Percentiles rank a stretch among this genome's conserved stretches.
Evolutionary conservation across 2,113 vertebrate genomes (phyloP).

Genomic region (Eidolon helvum): DNA sequence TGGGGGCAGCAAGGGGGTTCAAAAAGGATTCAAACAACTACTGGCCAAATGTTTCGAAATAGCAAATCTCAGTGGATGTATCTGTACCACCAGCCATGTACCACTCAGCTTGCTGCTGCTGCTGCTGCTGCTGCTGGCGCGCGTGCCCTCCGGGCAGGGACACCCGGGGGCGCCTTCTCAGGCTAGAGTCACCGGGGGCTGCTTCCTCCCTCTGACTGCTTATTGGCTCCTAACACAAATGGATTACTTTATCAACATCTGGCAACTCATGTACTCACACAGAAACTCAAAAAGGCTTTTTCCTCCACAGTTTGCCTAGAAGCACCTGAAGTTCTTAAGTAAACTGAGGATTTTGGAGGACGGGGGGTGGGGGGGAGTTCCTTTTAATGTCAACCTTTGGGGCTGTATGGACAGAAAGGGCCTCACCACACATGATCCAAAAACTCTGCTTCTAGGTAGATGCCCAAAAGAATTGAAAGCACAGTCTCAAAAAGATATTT

Average conservation of each 20-base stretch:
- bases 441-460: not conserved
- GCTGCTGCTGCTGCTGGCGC: too few relatives aligned
- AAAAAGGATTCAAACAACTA: not conserved
- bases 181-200: constrained; percentile 35
- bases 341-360: not conserved
- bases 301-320: not conserved
- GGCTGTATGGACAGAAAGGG: not conserved
- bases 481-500: not conserved
- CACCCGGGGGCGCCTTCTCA: too few relatives aligned
- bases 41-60: not conserved
- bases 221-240: constrained; percentile 14
- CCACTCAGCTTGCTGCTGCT: not conserved
- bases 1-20: not conserved
- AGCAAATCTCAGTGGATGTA: not conserved
- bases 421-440: not conserved
- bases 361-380: too few relatives aligned
- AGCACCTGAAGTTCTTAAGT: constrained; percentile 18
- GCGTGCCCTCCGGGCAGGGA: too few relatives aligned
- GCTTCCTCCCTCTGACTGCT: not conserved
- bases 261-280: not conserved
- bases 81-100: not conserved
- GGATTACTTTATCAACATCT: constrained; percentile 35
- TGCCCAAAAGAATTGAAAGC: not conserved
- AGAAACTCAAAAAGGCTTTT: not conserved
- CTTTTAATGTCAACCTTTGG: not conserved